A percentile compares a stretch with the other conserved stretches of the same genome.
phyloP scores from a whole-genome alignment of 2,797 vertebrate genomes.

The Sciurus carolinensis region DNA sequence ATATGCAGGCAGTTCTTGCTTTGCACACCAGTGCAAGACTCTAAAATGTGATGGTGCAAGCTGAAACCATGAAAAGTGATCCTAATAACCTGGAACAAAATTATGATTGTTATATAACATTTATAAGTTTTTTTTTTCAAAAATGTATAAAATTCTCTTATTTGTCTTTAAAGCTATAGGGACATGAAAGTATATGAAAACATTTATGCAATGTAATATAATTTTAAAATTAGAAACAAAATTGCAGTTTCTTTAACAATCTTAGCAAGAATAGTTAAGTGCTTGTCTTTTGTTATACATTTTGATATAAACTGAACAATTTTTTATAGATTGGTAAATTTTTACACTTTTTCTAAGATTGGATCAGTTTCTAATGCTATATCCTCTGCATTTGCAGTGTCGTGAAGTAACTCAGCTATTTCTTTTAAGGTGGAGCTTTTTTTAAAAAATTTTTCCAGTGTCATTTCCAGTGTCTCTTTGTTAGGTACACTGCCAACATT shows the following conservation, averaged over 20 bases:
- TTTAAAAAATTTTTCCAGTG: neutral
- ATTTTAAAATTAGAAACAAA: neutral
- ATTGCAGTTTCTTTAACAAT: constrained; percentile 15
- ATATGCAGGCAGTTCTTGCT: neutral
- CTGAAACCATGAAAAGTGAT: neutral
- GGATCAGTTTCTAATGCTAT: neutral
- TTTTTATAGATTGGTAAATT: neutral
- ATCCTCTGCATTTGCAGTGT: neutral
- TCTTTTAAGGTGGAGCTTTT: neutral
- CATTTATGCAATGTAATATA: neutral
- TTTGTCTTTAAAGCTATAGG: neutral
- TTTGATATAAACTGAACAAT: neutral
- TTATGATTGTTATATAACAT: neutral
- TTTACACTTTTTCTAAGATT: neutral
- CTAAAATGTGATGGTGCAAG: neutral
- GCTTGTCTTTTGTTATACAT: neutral
- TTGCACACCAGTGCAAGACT: neutral
- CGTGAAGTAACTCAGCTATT: neutral
- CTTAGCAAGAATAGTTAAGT: neutral
- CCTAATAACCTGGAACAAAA: neutral
- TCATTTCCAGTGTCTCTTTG: neutral
- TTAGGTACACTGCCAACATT: neutral
- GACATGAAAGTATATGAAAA: neutral
- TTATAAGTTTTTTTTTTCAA: neutral
- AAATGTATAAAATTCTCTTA: neutral